Percentiles rank a stretch among this genome's conserved stretches.
Evolutionary conservation across 2,888 invertebrate species (phyloP).

Genomic region (Mycalesis mineus): DNA sequence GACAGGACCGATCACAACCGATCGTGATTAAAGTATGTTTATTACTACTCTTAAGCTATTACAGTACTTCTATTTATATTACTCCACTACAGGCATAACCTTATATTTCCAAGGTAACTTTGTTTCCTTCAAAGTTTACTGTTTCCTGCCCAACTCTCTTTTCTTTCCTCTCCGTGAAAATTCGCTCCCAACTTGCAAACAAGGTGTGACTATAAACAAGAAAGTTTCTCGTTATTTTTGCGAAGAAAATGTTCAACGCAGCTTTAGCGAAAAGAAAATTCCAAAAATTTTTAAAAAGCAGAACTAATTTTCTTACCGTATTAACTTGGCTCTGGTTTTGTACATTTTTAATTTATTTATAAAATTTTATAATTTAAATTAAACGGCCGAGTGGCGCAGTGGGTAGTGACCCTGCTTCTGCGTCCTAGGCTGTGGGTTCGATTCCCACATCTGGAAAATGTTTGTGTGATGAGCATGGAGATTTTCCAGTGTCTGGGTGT

Average conservation of each 20-base stretch:
- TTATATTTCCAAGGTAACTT: slow-evolving; percentile 6
- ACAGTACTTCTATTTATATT: no score
- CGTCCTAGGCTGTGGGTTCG: no score
- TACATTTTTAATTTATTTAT: background rate
- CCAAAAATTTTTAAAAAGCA: background rate
- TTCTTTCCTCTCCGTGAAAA: slow-evolving; percentile 3
- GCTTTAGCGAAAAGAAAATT: background rate
- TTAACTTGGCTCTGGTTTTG: background rate
- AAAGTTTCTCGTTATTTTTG: background rate
- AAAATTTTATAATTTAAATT: background rate
- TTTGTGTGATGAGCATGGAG: no score
- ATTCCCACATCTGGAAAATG: no score
- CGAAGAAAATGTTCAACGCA: background rate
- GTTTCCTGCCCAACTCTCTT: slow-evolving; percentile 9
- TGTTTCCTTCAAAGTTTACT: slow-evolving; percentile 14
- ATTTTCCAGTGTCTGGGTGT: no score
- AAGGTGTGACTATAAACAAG: slow-evolving; percentile 11
- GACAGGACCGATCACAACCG: no score
- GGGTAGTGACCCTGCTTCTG: no score
- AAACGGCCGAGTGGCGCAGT: no score
- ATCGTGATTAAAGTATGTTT: no score
- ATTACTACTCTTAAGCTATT: no score
- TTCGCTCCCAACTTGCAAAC: slow-evolving; percentile 1
- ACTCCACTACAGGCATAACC: background rate
- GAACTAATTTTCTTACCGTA: background rate